Base-by-base conservation (phyloP, 1,140 invertebrate species). In the Trissolcus basalis region DNA sequence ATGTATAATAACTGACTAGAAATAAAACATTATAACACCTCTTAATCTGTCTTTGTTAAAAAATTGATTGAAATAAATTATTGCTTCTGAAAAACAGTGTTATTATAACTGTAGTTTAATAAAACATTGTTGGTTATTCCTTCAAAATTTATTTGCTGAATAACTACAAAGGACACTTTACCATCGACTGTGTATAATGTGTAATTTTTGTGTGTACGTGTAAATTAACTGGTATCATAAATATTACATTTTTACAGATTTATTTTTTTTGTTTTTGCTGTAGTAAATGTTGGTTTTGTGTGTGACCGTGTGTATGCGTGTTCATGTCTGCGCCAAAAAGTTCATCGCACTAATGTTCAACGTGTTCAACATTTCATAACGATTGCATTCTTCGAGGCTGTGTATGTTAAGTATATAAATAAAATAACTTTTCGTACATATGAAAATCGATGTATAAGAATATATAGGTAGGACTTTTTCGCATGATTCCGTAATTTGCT, bases 331-430 rank as follows among this genome's bases (percentile, higher is more conserved):
- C 4, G 15, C 36, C 19, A 27, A 27, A 14, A 73, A 43, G 9
- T 3, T 39, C 2, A 39, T 11, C 12, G 16, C 67, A 45, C 11
- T 13, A 73, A 54, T 14, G 35, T 12, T n/a, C 44, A 67, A 61
- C 33, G 6, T 59, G 48, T 55, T 67, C 12, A 19, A 47, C 43
- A 14, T n/a, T 67, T n/a, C 9, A 48, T 47, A 13, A n/a, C 0
- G 41, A 8, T 35, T 35, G 39, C 13, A 10, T 45, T 27, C 48
- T 19, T 73, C 39, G 27, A 55, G 48, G 56, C 44, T 77, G 54
- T 77, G 27, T 73, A 54, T 16, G 39, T 84, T 83, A 79, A 81
- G 36, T 39, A 84, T 82, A 83, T 79, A 85, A 84, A 83, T 80
- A 83, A 78, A 78, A 79, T 78, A 75, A 81, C 71, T 78, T 70